phyloP scores from a whole-genome alignment of 2,888 invertebrate genomes.

The Pheosia gnoma region DNA sequence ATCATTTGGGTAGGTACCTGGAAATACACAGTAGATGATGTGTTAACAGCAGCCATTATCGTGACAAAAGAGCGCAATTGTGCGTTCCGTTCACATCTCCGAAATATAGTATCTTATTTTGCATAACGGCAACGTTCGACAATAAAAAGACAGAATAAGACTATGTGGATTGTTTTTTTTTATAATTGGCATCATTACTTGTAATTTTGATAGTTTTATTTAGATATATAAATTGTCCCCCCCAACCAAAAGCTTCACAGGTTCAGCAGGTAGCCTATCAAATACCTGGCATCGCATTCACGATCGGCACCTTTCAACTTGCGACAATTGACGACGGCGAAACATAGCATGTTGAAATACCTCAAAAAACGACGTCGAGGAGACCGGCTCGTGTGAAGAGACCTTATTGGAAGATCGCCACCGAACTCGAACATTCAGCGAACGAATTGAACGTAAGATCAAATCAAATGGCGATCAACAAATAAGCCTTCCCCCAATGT shows the following conservation, averaged over 20 bases:
- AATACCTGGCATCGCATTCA: slow-evolving; percentile 71
- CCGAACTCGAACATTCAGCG: slow-evolving; percentile 32
- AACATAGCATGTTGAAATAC: slow-evolving; percentile 71
- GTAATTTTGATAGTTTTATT: slow-evolving; percentile 1
- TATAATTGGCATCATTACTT: neutral
- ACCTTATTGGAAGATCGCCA: slow-evolving; percentile 54
- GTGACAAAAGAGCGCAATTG: slow-evolving; percentile 56
- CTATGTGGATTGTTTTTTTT: neutral
- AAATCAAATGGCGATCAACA: slow-evolving; percentile 43
- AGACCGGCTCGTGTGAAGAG: slow-evolving; percentile 54
- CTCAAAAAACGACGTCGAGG: slow-evolving; percentile 70
- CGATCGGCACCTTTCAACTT: slow-evolving; percentile 58
- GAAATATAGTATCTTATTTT: slow-evolving; percentile 44
- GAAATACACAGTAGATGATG: slow-evolving; percentile 76
- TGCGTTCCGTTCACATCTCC: slow-evolving; percentile 57
- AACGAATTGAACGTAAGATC: slow-evolving; percentile 29
- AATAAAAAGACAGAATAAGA: slow-evolving; percentile 5
- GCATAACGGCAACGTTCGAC: slow-evolving; percentile 43
- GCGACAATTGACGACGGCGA: slow-evolving; percentile 58
- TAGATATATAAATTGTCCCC: slow-evolving; percentile 15
- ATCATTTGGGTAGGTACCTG: slow-evolving; percentile 79
- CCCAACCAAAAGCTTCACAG: slow-evolving; percentile 18
- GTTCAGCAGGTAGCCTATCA: slow-evolving; percentile 61
- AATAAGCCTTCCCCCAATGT: slow-evolving; percentile 50
- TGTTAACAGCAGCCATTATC: slow-evolving; percentile 66